A percentile compares a stretch with the other conserved stretches of the same genome.
Conservation (phyloP, 23 tunicate species). For the Phallusia fumigata region DNA sequence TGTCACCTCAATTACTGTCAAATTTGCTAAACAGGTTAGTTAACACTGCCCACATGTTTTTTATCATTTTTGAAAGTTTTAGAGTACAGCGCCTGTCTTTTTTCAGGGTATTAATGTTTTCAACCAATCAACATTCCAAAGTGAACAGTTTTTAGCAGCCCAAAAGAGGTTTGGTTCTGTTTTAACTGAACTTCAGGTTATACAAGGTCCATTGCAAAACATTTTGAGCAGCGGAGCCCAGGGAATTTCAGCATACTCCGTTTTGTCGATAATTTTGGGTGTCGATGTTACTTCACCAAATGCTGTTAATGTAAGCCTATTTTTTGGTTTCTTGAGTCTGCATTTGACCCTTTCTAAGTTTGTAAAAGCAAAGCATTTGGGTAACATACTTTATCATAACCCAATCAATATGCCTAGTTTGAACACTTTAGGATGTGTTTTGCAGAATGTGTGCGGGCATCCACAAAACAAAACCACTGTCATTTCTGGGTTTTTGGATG, state of each 20-base stretch:
- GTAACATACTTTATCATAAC: too few relatives aligned
- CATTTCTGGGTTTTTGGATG: slow-evolving; percentile 10
- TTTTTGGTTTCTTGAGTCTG: background rate
- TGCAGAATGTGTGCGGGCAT: slow-evolving; percentile 74
- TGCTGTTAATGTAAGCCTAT: background rate
- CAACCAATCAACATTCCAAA: background rate
- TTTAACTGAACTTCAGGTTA: background rate
- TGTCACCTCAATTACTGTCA: background rate
- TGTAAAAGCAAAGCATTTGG: background rate
- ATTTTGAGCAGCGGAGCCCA: background rate
- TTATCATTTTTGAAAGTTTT: background rate
- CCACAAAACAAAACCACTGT: slow-evolving; percentile 28
- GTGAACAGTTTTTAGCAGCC: background rate
- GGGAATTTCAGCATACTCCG: background rate
- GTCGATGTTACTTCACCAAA: slow-evolving; percentile 12
- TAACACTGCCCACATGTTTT: background rate
- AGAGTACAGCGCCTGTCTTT: too few relatives aligned
- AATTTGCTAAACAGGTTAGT: background rate
- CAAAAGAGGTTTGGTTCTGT: background rate
- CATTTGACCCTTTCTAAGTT: too few relatives aligned
- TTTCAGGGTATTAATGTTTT: background rate
- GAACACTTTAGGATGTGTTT: background rate
- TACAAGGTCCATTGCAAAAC: slow-evolving; percentile 1
- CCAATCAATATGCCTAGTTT: too few relatives aligned
- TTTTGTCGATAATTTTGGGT: slow-evolving; percentile 7